Base-by-base conservation (phyloP, 2,113 vertebrate species). In the Narcine bancroftii region DNA sequence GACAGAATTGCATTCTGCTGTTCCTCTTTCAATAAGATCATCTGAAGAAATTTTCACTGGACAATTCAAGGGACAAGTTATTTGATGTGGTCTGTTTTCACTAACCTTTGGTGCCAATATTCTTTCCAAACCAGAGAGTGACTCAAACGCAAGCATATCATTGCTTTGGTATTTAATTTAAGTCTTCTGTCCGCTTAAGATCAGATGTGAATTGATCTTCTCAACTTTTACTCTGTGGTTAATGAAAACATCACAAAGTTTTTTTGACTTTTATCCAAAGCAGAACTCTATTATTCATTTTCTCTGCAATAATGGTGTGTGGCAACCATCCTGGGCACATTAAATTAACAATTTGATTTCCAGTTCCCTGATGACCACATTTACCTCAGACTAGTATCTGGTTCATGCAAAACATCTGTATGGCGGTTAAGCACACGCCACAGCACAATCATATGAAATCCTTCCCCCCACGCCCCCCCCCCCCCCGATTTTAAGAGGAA, bases 401-500 rank as follows among this genome's bases (percentile, higher is more conserved):
- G n/a, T 87, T 87, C 53, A 87, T 87, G 53, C 81, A 87, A 87
- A 63, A 87, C 33, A 87, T 60, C 53, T 87, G 81, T 87, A 56
- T 36, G n/a, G 29, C 53, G 47, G 26, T 53, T 47, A 50, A 26
- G 29, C 24, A 33, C 47, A 81, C 45, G 36, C 33, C 53, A 1
- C 2, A 60, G 36, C 36, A 9, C 81, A 60, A n/a, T 36, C 29
- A 60, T n/a, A 21, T 60, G 53, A 36, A 13, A 60, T 87, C 60
- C 53, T 53, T 36, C 60, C 6, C 5, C 7, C 53, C 81, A 87
- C 15, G n/a, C n/a, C n/a, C 60, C 53, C 81, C 21, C 60, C 6
- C 5, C 7, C 53, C 81, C 60, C 15, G 50, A 87, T 63, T n/a
- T 60, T 36, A 87, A 60, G 53, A 60, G 81, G 79, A 83, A 50